A percentile compares a stretch with the other conserved stretches of the same genome.
Conservation (phyloP, 2,888 invertebrate species). For the Agrotis ipsilon region DNA sequence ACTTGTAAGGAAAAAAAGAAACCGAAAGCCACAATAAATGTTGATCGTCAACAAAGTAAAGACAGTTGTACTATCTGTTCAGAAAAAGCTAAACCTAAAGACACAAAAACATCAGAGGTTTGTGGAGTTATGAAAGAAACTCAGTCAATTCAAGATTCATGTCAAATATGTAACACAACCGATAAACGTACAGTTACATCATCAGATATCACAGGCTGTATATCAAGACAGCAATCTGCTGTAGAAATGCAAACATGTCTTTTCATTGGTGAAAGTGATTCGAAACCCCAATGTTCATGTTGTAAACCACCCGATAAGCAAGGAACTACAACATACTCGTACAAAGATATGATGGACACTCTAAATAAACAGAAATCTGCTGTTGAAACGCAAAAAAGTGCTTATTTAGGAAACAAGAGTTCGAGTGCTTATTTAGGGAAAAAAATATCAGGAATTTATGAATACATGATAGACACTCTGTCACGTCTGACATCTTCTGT, state of each 20-base stretch:
- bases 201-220: not conserved
- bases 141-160: too few species aligned
- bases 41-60: too few species aligned
- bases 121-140: not conserved
- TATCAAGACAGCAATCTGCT: not conserved
- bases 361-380: not conserved
- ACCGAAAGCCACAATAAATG: too few species aligned
- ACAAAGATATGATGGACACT: not conserved
- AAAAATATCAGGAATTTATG: not conserved
- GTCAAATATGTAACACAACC: not conserved
- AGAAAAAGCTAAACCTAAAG: too few species aligned
- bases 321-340: not conserved
- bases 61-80: too few species aligned
- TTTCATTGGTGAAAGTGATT: too few species aligned
- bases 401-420: conserved; percentile 1
- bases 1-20: too few species aligned
- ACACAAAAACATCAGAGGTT: too few species aligned
- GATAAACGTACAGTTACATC: not conserved
- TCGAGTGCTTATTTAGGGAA: not conserved
- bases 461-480: too few species aligned
- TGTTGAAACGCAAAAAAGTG: not conserved
- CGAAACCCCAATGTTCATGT: too few species aligned
- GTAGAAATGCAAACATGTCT: not conserved
- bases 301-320: too few species aligned
- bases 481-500: too few species aligned